These are phyloP conservation scores for Adoxophyes honmai DNA, from an alignment of 1,140 invertebrate species.

Conservation along the genomic window DNA sequence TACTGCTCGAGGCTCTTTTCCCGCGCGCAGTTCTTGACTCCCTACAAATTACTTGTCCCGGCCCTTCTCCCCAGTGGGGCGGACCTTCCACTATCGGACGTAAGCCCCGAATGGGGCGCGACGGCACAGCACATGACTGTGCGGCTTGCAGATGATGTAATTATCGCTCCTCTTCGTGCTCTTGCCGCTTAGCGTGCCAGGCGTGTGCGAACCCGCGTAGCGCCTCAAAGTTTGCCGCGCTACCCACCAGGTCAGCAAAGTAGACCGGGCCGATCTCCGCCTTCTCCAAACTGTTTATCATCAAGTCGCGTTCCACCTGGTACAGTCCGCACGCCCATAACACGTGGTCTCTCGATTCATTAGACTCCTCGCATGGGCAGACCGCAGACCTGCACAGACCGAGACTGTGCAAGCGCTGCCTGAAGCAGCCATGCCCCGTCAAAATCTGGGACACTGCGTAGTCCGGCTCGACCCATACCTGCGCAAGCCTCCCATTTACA, in stretches of 20 bases:
- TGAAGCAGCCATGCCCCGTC: constrained; percentile 21
- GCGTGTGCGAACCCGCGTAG: background rate
- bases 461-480: constrained; percentile 17
- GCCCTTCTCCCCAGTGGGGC: background rate
- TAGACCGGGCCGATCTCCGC: background rate
- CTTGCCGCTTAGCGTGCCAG: background rate
- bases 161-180: background rate
- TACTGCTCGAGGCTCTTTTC: background rate
- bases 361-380: constrained; percentile 9
- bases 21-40: background rate
- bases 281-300: background rate
- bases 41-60: background rate
- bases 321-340: constrained; percentile 19
- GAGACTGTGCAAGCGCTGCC: constrained; percentile 15
- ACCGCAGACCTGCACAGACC: background rate
- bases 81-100: background rate
- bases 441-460: constrained; percentile 22
- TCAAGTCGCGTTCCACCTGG: background rate
- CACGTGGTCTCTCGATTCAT: constrained; percentile 16
- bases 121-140: background rate
- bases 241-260: background rate
- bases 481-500: too few species aligned
- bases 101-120: background rate
- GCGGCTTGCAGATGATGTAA: background rate
- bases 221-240: background rate